phyloP scores from a whole-genome alignment of 2,888 invertebrate genomes.

The Mamestra brassicae region DNA sequence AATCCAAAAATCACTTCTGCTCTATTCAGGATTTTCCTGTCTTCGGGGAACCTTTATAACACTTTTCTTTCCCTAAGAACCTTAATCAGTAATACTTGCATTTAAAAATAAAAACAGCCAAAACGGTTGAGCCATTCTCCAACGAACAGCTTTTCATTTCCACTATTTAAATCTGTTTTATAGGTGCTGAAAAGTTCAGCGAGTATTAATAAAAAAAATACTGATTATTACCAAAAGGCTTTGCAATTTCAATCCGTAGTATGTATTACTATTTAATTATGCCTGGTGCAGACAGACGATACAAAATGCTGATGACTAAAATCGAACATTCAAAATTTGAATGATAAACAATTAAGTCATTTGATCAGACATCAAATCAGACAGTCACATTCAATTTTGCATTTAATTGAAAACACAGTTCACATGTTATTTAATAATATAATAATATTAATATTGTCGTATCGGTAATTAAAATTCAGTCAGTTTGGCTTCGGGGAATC shows the following conservation, averaged over 20 bases:
- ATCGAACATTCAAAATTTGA: background rate
- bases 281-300: too few species aligned
- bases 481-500: conserved; percentile 12
- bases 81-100: background rate
- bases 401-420: conserved; percentile 5
- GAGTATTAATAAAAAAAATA: background rate
- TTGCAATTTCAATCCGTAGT: background rate
- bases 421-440: background rate
- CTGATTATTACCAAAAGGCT: background rate
- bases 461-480: conserved; percentile 31
- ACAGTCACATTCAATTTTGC: background rate
- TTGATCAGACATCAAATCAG: background rate
- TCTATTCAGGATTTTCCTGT: too few species aligned
- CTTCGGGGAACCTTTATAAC: too few species aligned
- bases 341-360: background rate
- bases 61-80: background rate
- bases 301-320: background rate
- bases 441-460: conserved; percentile 6
- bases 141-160: background rate
- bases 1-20: too few species aligned
- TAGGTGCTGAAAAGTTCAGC: background rate
- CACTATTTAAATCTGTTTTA: too few species aligned
- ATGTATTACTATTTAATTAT: background rate
- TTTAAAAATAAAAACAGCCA: too few species aligned
- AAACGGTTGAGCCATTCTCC: background rate